Evolutionary conservation across 2,797 vertebrate species (phyloP), one percentile per base, ranked within the genome.

Genomic region (Onychomys leucogaster): DNA sequence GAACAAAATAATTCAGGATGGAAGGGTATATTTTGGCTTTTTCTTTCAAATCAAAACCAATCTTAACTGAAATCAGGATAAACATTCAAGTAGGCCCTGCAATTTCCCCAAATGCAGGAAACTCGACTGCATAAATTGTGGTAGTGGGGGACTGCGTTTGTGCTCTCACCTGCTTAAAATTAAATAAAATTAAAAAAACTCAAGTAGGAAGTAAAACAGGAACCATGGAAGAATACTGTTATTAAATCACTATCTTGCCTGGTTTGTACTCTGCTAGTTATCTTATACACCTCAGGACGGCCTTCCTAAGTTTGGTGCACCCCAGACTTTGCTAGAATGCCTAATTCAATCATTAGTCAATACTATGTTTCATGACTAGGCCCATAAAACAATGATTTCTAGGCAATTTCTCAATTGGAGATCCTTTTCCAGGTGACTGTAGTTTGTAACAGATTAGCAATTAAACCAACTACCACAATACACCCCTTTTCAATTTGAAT

Each of bases 321-420:
- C 3, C 55, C n/a, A 41, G n/a, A 82, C 0, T 37, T 6, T 41
- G 23, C 37, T 41, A 0, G 37, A 14, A 7, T 41, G 3, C 1
- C 37, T 29, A 61, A 14, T 59, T 29, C 14, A 61, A 37, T 21
- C 13, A 41, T 43, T 61, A 61, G 19, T 81, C 34, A 61, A 61
- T 14, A 83, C 3, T 37, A 27, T 59, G 21, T 82, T 41, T 82
- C 21, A 27, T 27, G 13, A 5, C 25, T 3, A 41, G 13, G 13
- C 6, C 55, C 23, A 82, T 7, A 27, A 27, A 61, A 41, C 37
- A 43, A 43, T 29, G 23, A 41, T 61, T 61, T 29, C 80, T 16
- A 27, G 37, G 12, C 1, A 61, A 5, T 29, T 82, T 1, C 6
- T 61, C 57, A 43, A 29, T 17, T n/a, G 13, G 7, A 29, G 57